Evolutionary conservation across 2,888 invertebrate genomes (phyloP), one percentile per base, ranked within the genome.

Genomic region (Melipona bicolor): DNA sequence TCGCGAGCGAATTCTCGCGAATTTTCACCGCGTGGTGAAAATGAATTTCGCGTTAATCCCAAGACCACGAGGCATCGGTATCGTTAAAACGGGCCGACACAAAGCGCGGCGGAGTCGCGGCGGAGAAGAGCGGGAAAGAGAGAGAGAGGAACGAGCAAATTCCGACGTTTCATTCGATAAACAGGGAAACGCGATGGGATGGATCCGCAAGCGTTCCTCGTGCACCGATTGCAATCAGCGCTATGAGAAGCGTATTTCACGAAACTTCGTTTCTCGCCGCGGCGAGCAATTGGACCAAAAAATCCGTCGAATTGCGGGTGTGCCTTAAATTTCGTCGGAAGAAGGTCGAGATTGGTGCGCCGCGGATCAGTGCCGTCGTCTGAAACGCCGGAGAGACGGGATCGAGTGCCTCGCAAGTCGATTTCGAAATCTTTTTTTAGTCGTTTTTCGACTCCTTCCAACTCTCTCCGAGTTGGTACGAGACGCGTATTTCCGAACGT

Each of bases 321-420:
- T 77, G 75, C 85, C 88, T 88, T 88, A 88, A 88, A 88, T 88
- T 88, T 79, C 79, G 54, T 62, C 77, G 77, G 19, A 69, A 61
- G 71, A 82, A 61, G 74, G 79, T 76, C 59, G 68, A 68, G 70
- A 84, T 79, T 62, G 79, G 81, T 69, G 74, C 24, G 82, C 64
- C 50, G 75, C 73, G 79, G 67, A 79, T 87, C 76, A 80, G 79
- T 61, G 62, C 68, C 56, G 56, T n/a, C 62, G 78, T 79, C 65
- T 77, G 65, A 77, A 78, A 82, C 67, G 84, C 68, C 79, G 70
- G 67, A 74, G 72, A 77, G 65, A 36, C 36, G 36, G 36, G 36
- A 36, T 36, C 36, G 36, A 43, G 43, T 9, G 43, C 43, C 9
- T 43, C 43, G 43, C 43, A 9, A 43, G 43, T 43, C 43, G 43